Evolutionary conservation across 1,140 invertebrate species (phyloP).

Genomic region (Pseudomyrmex flavicornis): DNA sequence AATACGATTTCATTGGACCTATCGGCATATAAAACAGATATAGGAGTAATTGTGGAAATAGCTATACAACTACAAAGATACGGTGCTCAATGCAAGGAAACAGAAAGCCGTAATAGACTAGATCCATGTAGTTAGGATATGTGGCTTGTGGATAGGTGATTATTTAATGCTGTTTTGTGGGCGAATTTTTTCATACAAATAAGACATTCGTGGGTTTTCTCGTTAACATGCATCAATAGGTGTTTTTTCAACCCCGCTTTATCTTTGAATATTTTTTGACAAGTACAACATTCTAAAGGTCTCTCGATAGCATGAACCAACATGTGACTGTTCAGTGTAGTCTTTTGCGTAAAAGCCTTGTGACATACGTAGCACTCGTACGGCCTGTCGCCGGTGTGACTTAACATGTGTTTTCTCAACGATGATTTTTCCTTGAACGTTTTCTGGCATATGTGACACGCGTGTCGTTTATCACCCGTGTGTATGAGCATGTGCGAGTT

Average conservation of each 20-base stretch:
- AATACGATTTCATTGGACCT: conserved; percentile 57
- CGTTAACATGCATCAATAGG: conserved; percentile 88
- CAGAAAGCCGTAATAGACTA: conserved; percentile 70
- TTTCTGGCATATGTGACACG: conserved; percentile 86
- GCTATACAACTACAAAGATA: conserved; percentile 69
- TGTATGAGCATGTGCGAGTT: conserved; percentile 84
- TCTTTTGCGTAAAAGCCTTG: conserved; percentile 86
- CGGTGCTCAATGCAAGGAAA: conserved; percentile 70
- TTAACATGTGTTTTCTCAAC: conserved; percentile 85
- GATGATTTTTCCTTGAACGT: conserved; percentile 86
- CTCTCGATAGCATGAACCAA: conserved; percentile 90
- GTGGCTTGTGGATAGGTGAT: conserved; percentile 79
- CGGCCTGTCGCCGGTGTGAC: conserved; percentile 86
- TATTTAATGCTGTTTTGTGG: conserved; percentile 80
- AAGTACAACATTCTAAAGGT: conserved; percentile 89
- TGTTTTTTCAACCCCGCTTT: conserved; percentile 77
- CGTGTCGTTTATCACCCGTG: conserved; percentile 84
- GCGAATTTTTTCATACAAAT: conserved; percentile 81
- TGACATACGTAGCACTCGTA: conserved; percentile 86
- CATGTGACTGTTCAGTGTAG: conserved; percentile 88
- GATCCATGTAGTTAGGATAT: conserved; percentile 76
- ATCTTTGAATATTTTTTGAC: conserved; percentile 78
- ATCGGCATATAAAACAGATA: conserved; percentile 68
- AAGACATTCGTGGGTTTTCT: conserved; percentile 87
- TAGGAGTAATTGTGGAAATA: conserved; percentile 60